A percentile compares a stretch with the other conserved stretches of the same genome.
Evolutionary conservation across 2,797 vertebrate genomes (phyloP).

Genomic region (Notoglanidium macrostoma): DNA sequence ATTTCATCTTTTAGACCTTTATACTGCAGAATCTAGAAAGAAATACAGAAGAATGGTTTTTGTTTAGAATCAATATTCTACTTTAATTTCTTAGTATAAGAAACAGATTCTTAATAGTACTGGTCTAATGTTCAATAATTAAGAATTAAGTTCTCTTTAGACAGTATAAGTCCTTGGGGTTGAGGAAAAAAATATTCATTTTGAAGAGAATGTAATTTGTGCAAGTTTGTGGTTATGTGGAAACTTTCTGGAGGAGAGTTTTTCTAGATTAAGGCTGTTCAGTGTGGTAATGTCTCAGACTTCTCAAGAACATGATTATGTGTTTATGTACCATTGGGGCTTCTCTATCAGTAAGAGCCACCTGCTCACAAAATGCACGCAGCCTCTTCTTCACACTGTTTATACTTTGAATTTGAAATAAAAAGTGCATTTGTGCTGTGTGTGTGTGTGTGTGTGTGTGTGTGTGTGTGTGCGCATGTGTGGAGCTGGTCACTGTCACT

Average conservation of each 20-base stretch:
- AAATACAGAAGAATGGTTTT: background rate
- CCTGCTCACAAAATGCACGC: background rate
- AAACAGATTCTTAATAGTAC: background rate
- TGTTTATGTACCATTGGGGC: background rate
- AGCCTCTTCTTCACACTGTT: background rate
- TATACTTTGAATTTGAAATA: background rate
- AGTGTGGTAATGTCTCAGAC: background rate
- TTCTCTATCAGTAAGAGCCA: background rate
- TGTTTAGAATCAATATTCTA: background rate
- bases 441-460: background rate
- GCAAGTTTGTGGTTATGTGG: constrained; percentile 2
- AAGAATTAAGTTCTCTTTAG: background rate
- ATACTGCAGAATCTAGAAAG: background rate
- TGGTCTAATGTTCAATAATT: too few relatives aligned
- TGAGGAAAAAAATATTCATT: background rate
- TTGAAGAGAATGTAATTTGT: background rate
- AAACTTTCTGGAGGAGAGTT: background rate
- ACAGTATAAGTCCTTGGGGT: background rate
- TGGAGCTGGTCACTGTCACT: background rate
- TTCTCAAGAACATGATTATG: background rate
- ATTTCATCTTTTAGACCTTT: background rate
- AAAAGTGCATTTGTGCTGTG: background rate
- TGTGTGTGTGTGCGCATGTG: background rate
- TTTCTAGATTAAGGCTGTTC: background rate
- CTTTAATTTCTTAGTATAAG: background rate